phyloP scores from a whole-genome alignment of 2,888 invertebrate genomes.

The Trypoxylon attenuatum region DNA sequence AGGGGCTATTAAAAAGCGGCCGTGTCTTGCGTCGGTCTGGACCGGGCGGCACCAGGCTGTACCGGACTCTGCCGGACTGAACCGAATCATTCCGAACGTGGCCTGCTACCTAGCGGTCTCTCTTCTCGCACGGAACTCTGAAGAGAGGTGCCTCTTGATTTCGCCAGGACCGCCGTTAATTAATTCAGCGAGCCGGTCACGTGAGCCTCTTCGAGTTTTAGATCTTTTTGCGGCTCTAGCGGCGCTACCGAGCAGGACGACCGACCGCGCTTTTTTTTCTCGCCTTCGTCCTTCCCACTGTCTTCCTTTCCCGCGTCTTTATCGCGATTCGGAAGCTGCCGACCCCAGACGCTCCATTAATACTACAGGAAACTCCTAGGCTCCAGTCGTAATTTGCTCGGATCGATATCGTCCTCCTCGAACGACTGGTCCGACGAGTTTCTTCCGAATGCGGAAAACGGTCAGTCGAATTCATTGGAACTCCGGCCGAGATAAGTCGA shows the following conservation, averaged over 20 bases:
- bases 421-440: constrained; percentile 20
- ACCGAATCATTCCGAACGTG: no score
- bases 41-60: background rate
- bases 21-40: constrained; percentile 17
- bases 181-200: constrained; percentile 20
- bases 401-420: constrained; percentile 21
- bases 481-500: no score
- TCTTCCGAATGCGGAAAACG: constrained; percentile 4
- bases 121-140: no score
- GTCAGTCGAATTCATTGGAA: no score
- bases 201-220: constrained; percentile 18
- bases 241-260: background rate
- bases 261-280: background rate
- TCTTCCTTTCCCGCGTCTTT: background rate
- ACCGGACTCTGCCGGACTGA: background rate
- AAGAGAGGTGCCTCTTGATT: constrained; percentile 30
- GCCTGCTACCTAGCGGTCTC: no score
- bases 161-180: constrained; percentile 33
- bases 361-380: no score
- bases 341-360: no score
- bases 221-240: constrained; percentile 8
- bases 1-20: constrained; percentile 45
- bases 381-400: constrained; percentile 13
- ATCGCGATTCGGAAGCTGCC: background rate
- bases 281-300: no score